Evolutionary conservation across 2,113 vertebrate genomes (phyloP).

Genomic region (Hippocampus guttulatus): DNA sequence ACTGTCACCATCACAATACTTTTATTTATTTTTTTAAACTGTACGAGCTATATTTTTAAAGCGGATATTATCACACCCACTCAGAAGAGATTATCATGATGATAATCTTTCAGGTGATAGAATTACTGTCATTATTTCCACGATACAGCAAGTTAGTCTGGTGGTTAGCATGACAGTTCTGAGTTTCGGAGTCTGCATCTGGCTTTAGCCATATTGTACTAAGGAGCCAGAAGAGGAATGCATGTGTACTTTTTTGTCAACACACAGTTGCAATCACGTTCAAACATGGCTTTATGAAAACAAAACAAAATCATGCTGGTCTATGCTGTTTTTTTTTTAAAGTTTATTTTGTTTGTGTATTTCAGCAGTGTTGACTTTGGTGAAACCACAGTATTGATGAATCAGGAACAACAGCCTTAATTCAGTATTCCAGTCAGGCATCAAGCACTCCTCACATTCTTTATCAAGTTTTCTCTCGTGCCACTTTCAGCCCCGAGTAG

Average conservation of each 20-base stretch:
- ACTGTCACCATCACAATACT: background rate
- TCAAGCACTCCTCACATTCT: constrained; percentile 41
- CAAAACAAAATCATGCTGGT: background rate
- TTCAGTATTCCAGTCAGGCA: constrained; percentile 54
- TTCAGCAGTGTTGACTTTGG: background rate
- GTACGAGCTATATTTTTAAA: background rate
- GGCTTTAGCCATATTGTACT: no score
- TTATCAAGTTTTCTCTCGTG: constrained; percentile 53
- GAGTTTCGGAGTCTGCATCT: no score
- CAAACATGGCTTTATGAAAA: background rate
- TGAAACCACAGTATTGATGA: constrained; percentile 25
- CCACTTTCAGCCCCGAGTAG: constrained; percentile 38
- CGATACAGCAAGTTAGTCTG: no score
- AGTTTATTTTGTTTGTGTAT: no score
- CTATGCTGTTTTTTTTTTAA: no score
- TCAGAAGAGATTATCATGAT: constrained; percentile 8
- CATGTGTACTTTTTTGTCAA: no score
- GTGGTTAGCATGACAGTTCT: no score
- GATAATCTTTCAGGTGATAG: constrained; percentile 19
- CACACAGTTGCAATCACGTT: no score
- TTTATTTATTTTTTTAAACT: background rate
- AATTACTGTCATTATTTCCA: constrained; percentile 23
- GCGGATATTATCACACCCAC: background rate
- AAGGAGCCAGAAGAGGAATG: no score
- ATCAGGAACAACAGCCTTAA: constrained; percentile 39